Evolutionary conservation across 1,140 invertebrate species (phyloP).

Genomic region (Hycleus phaleratus): DNA sequence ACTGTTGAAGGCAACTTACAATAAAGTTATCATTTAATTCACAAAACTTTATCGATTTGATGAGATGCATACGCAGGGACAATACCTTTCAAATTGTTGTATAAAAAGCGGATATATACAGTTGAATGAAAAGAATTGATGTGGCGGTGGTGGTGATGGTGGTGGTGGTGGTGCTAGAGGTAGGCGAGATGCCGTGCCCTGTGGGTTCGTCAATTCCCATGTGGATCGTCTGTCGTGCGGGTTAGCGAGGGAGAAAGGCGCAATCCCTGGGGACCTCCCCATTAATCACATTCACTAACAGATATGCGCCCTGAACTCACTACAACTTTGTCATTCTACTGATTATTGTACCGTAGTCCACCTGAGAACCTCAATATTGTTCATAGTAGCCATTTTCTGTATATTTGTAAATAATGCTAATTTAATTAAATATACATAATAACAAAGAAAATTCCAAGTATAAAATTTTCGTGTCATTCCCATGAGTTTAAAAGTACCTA

Average conservation of each 20-base stretch:
- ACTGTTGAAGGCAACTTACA: too few species aligned
- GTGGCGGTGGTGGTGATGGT: too few species aligned
- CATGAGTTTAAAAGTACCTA: conserved; percentile 9
- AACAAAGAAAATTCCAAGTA: conserved; percentile 13
- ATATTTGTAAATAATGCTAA: too few species aligned
- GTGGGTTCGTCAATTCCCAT: conserved; percentile 16
- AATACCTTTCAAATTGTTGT: background rate
- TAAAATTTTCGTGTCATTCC: conserved; percentile 14
- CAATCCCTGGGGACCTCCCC: conserved; percentile 20
- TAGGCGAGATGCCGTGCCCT: conserved; percentile 18
- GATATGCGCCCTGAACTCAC: conserved; percentile 25
- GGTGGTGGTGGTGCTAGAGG: background rate
- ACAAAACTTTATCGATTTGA: background rate
- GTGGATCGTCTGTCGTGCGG: conserved; percentile 23
- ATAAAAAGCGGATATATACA: background rate
- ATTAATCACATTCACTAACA: conserved; percentile 30
- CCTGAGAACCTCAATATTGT: too few species aligned
- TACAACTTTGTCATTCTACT: conserved; percentile 24
- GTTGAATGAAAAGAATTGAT: background rate
- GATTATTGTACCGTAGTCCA: too few species aligned
- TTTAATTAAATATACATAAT: background rate
- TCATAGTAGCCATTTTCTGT: too few species aligned
- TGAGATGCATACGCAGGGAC: background rate
- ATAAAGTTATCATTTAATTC: too few species aligned
- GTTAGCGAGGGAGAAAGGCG: conserved; percentile 18